Evolutionary conservation across 2,888 invertebrate genomes (phyloP).

Genomic region (Ophioninae sp.): DNA sequence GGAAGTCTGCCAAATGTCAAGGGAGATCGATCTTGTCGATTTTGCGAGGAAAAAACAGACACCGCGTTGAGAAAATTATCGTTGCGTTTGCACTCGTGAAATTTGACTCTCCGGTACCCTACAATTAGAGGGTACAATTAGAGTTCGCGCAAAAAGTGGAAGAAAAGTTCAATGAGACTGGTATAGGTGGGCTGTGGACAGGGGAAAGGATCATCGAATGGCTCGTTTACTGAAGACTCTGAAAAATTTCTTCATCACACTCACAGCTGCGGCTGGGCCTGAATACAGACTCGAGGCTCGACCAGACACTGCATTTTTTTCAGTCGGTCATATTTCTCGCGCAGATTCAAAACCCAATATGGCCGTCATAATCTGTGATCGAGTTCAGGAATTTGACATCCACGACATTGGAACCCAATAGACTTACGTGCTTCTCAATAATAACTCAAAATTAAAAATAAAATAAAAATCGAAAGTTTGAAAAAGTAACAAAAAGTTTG

Average conservation of each 20-base stretch:
- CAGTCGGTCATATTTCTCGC: conserved; percentile 19
- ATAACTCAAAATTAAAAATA: no score
- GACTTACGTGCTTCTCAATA: no score
- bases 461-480: no score
- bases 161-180: background rate
- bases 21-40: conserved; percentile 12
- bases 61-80: background rate
- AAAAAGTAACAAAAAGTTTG: no score
- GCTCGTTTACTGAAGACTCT: background rate
- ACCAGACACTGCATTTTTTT: background rate
- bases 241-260: conserved; percentile 58
- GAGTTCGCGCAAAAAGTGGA: background rate
- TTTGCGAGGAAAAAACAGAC: background rate
- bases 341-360: conserved; percentile 26
- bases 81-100: conserved; percentile 8
- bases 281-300: conserved; percentile 10
- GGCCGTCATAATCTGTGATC: no score
- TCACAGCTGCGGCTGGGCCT: background rate
- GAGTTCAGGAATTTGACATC: no score
- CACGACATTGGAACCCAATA: no score
- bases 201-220: conserved; percentile 20
- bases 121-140: conserved; percentile 12
- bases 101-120: background rate
- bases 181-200: background rate
- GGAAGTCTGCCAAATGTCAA: conserved; percentile 23